Base-by-base conservation (phyloP, 1,140 invertebrate species). In the Scaptomyza montana region DNA sequence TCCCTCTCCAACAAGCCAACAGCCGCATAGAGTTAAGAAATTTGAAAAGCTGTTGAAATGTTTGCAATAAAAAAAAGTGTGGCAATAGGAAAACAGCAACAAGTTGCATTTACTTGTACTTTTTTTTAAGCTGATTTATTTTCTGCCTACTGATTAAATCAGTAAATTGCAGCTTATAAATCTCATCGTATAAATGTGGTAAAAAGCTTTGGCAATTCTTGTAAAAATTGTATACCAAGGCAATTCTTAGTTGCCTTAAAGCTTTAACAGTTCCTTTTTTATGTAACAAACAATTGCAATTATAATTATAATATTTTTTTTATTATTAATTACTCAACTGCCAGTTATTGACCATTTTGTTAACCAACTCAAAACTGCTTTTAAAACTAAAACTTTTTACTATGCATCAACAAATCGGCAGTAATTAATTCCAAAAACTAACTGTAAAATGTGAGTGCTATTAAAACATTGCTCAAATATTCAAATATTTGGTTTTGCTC, bases 401-500 rank as follows among this genome's bases (percentile, higher is more conserved):
- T 56, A 55, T 65, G 68, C 62, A 36, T 57, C 45, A 45, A 51
- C 53, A 71, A 71, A 70, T 64, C 13, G 33, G 16, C 36, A 43
- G 45, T 13, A 50, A 70, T 65, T 65, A 57, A 36, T 70, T 41
- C 16, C 16, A 19, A 2, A 54, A 62, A 59, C 41, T 19, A 59
- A 61, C 49, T 64, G 46, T 36, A 53, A 50, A 47, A 13, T 25
- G 36, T 39, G 36, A 47, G 28, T 56, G 54, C 62, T 56, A 41
- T 51, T 36, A 41, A 64, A 50, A 51, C 49, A 64, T 57, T 80
- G 56, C 64, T 63, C 57, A 72, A 73, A 77, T 68, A 67, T 57
- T 36, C n/a, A 67, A 84, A 74, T 86, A 62, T 84, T 84, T 84
- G 51, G 59, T 74, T 77, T 77, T 66, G 68, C 65, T 78, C 61